Conservation (phyloP, 2,888 invertebrate species). For the Torymus texanus region DNA sequence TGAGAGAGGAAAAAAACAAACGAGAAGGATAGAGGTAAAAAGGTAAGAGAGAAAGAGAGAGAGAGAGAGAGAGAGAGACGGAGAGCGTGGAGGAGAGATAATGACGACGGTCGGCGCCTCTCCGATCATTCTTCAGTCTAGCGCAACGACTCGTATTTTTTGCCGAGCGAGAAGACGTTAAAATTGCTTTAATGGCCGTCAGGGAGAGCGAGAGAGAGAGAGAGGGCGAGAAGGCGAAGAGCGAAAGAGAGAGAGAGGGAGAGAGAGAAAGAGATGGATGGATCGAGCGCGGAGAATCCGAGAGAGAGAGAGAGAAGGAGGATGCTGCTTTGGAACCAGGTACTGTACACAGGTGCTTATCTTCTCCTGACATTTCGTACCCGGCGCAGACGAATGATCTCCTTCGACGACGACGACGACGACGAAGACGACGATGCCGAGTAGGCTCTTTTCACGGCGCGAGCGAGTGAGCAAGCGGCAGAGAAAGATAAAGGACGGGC, state of each 20-base stretch:
- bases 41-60: slow-evolving; percentile 19
- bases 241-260: neutral
- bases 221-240: slow-evolving; percentile 15
- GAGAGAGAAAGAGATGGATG: slow-evolving; percentile 3
- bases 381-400: slow-evolving; percentile 54
- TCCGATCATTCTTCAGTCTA: slow-evolving; percentile 74
- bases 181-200: slow-evolving; percentile 72
- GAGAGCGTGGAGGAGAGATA: slow-evolving; percentile 59
- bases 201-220: slow-evolving; percentile 13
- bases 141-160: slow-evolving; percentile 72
- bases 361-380: slow-evolving; percentile 53
- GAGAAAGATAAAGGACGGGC: slow-evolving; percentile 22
- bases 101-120: slow-evolving; percentile 70
- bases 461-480: too few relatives aligned
- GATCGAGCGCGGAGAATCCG: neutral
- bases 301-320: slow-evolving; percentile 1
- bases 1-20: slow-evolving; percentile 13
- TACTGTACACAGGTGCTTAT: slow-evolving; percentile 57
- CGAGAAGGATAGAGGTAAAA: slow-evolving; percentile 3
- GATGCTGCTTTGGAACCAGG: slow-evolving; percentile 34
- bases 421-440: slow-evolving; percentile 12
- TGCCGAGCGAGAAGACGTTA: slow-evolving; percentile 69
- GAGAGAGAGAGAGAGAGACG: slow-evolving; percentile 51
- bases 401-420: slow-evolving; percentile 16
- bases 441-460: slow-evolving; percentile 16